Percentiles rank a stretch among this genome's conserved stretches.
Conservation (phyloP, 2,888 invertebrate genomes). For the Leptopilina drosophilae region DNA sequence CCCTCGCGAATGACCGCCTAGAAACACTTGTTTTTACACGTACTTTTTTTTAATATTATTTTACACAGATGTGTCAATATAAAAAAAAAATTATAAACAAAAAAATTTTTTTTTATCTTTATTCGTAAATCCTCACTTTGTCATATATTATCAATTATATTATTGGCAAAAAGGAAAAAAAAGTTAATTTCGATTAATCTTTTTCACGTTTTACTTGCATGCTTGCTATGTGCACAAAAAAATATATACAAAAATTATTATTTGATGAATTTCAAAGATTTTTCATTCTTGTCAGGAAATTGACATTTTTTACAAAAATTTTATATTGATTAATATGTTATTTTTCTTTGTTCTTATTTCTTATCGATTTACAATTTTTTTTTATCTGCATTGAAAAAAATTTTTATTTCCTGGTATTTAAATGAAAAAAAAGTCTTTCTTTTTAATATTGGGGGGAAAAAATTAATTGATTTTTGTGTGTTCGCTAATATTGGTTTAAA, state of each 20-base stretch:
- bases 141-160: no score
- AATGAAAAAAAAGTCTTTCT: not conserved
- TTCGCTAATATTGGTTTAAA: not conserved
- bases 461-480: not conserved
- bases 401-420: not conserved
- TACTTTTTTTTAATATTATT: not conserved
- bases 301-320: no score
- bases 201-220: not conserved
- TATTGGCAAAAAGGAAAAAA: no score
- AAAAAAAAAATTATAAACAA: not conserved
- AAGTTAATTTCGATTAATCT: not conserved
- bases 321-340: not conserved
- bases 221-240: no score
- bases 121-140: no score
- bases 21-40: not conserved
- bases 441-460: not conserved
- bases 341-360: slow-evolving; percentile 6
- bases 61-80: not conserved
- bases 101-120: not conserved
- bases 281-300: not conserved
- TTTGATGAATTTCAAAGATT: not conserved
- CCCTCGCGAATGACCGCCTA: slow-evolving; percentile 16
- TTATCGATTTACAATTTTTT: not conserved
- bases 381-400: not conserved
- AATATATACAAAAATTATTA: not conserved